Conservation (phyloP, 1,140 invertebrate genomes). For the Lordiphosa mommai region DNA sequence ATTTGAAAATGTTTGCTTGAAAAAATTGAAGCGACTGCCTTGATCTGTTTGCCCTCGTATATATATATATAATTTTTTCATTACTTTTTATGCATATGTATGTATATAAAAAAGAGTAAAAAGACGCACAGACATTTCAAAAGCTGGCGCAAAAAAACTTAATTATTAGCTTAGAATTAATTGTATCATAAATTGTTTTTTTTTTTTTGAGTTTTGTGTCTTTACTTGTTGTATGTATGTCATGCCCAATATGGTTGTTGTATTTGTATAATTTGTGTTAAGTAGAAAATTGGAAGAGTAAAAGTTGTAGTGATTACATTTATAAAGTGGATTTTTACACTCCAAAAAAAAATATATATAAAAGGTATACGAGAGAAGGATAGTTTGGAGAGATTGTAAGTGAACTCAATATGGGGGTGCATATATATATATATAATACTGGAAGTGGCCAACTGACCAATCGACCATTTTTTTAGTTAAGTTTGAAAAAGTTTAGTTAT, state of each 20-base stretch:
- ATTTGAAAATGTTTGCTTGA: too few species aligned
- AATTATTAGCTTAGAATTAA: conserved; percentile 45
- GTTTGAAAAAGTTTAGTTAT: conserved; percentile 28
- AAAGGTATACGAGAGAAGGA: too few species aligned
- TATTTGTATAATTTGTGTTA: conserved; percentile 21
- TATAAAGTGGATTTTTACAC: conserved; percentile 25
- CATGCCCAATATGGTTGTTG: conserved; percentile 29
- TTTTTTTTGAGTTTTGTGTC: conserved; percentile 13
- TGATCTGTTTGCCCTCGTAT: background rate
- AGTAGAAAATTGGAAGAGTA: conserved; percentile 61
- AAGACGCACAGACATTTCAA: conserved; percentile 37
- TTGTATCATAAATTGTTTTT: conserved; percentile 14
- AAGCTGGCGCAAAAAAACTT: conserved; percentile 40
- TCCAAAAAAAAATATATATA: too few species aligned
- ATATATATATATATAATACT: conserved; percentile 28
- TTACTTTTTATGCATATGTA: conserved; percentile 12
- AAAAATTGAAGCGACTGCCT: too few species aligned
- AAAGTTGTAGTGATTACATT: conserved; percentile 39
- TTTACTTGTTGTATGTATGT: conserved; percentile 24
- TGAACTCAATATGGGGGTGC: too few species aligned
- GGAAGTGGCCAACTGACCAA: conserved; percentile 17
- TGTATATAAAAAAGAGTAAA: conserved; percentile 64
- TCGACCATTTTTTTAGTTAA: conserved; percentile 19
- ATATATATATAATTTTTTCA: conserved; percentile 12
- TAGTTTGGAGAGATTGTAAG: too few species aligned